Base-by-base conservation (phyloP, 2,888 invertebrate species). In the Eristalis arbustorum region DNA sequence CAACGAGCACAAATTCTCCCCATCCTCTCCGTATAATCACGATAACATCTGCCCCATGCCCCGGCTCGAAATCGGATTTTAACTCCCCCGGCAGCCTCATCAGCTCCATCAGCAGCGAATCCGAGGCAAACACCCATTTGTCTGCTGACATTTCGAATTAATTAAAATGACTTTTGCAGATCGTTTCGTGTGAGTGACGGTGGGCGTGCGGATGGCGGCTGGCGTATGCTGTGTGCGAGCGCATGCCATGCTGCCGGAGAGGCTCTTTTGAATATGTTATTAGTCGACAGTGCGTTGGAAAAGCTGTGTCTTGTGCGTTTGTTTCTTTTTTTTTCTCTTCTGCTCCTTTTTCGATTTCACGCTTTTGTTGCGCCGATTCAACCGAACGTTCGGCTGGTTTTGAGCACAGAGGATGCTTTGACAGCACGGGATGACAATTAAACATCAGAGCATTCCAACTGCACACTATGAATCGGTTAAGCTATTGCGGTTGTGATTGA, bases 101-200 rank as follows among this genome's bases (percentile, higher is more conserved):
- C 28, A 18, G 18, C 49, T 18, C 18, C 49, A 49, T 49, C 49
- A 18, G 49, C 49, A 49, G 18, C n/a, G 49, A 67, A 71, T 40
- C 71, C 61, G 40, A 71, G 25, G 18, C 71, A 61, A 71, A 71
- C 71, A 59, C 59, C 71, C 59, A 59, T 59, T 71, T 71, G 57
- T 71, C 71, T 71, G 40, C 61, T 71, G 71, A 71, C 71, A 59
- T 71, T 71, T 71, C 40, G 42, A 61, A 71, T 71, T 71, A 71
- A 71, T 71, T 71, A 71, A 71, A 71, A 71, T 71, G 71, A 61
- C 59, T 71, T 71, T 59, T 61, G 71, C 71, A 71, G 71, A 71
- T 40, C 37, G 69, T 25, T 59, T 14, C 37, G 49, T 18, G 49
- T 49, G 49, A 49, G 37, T 71, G 59, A 71, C 37, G 59, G 59